Evolutionary conservation across 2,888 invertebrate species (phyloP), one percentile per base, ranked within the genome.

Genomic region (Erebia epiphron): DNA sequence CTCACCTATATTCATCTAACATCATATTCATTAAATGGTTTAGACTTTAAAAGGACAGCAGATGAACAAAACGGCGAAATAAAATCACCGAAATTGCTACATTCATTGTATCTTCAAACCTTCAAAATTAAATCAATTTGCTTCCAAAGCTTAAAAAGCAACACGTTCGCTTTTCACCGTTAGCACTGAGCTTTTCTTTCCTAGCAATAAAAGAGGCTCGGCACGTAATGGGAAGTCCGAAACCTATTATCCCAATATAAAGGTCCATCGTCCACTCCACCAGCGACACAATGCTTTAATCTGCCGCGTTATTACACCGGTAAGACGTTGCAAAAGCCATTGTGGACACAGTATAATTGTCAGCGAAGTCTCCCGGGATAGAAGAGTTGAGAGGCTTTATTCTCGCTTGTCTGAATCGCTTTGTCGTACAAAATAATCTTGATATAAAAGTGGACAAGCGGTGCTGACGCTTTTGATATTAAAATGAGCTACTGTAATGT

Each of bases 181-280:
- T 13, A 54, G 56, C 21, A n/a, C 2, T 10, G 43, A 43, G n/a
- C 70, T 72, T 73, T 74, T 75, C 73, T 76, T 76, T 75, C 74
- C 73, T 43, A 68, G 69, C 73, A 72, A 72, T 67, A 69, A 71
- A 72, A 70, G 58, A 68, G 74, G 73, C 68, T 73, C 60, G 69
- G 70, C 72, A 76, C 75, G 72, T 80, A 79, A 79, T 77, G 77
- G 76, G 67, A 76, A 76, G 75, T 72, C 75, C 76, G 77, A 71
- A 79, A 78, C 79, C 82, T 79, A 83, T 83, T 80, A 83, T 80
- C 77, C 75, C 73, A 77, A 75, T 76, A 81, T 80, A 80, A 84
- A 83, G 83, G 81, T 78, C 77, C 75, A 78, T 78, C 80, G 74
- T 74, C 79, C 79, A 74, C 64, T 75, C 69, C 35, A 69, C 70